Evolutionary conservation across 1,140 invertebrate species (phyloP).

Genomic region (Bombus confusus): DNA sequence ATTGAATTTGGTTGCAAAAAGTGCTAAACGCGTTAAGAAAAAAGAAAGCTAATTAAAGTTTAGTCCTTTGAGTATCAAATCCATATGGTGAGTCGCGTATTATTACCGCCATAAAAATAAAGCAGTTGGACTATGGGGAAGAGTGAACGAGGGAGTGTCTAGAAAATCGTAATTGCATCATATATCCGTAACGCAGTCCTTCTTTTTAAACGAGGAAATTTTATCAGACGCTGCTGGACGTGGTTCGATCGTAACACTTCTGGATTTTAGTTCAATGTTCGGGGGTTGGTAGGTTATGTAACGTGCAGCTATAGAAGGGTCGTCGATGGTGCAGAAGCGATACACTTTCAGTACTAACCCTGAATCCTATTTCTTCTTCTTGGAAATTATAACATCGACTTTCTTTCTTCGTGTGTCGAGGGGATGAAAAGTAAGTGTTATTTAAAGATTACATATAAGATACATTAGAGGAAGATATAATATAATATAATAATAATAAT

Average conservation of each 20-base stretch:
- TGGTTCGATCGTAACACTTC: neutral
- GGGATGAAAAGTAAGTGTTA: neutral
- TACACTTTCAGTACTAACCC: neutral
- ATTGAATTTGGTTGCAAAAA: neutral
- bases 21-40: neutral
- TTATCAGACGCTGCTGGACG: neutral
- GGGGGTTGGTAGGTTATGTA: constrained; percentile 3
- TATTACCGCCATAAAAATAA: no score
- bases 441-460: no score
- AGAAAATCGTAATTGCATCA: no score
- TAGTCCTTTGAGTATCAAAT: no score
- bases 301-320: neutral
- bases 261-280: neutral
- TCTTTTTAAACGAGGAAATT: neutral
- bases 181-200: no score
- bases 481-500: no score
- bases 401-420: neutral
- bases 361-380: neutral
- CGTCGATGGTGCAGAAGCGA: neutral
- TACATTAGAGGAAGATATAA: no score
- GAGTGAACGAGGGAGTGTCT: no score
- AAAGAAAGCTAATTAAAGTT: no score
- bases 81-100: no score
- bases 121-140: no score
- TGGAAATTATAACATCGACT: neutral